phyloP scores from a whole-genome alignment of 1,140 invertebrate genomes.

The Pachyrhynchus sulphureomaculatus region DNA sequence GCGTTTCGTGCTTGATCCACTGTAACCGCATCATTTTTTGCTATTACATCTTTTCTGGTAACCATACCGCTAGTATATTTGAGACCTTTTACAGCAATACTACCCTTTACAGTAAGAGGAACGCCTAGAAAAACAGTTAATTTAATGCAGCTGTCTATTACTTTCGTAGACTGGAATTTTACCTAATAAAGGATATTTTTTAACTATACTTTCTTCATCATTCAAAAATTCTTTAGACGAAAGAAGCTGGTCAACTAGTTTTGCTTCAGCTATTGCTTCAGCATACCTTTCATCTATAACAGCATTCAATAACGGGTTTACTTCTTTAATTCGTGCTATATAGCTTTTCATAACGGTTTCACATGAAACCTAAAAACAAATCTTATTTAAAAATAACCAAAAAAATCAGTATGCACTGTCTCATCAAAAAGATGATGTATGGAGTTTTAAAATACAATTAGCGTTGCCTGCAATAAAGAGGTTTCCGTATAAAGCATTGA shows the following conservation, averaged over 20 bases:
- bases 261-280: conserved; percentile 70
- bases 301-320: conserved; percentile 74
- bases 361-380: conserved; percentile 55
- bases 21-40: conserved; percentile 69
- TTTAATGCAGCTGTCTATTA: neutral
- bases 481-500: no score
- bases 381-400: no score
- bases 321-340: conserved; percentile 67
- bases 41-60: conserved; percentile 54
- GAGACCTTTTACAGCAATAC: conserved; percentile 53
- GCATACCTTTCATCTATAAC: conserved; percentile 72
- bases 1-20: conserved; percentile 68
- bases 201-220: conserved; percentile 51
- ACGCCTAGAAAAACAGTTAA: conserved; percentile 48
- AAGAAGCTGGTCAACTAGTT: conserved; percentile 54
- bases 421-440: no score
- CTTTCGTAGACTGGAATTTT: no score
- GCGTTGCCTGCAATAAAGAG: no score
- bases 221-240: conserved; percentile 44
- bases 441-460: no score
- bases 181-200: conserved; percentile 68
- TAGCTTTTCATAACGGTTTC: conserved; percentile 65
- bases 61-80: conserved; percentile 60
- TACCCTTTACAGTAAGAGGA: conserved; percentile 77
- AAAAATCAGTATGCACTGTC: no score